A percentile compares a stretch with the other conserved stretches of the same genome.
Evolutionary conservation across 1,140 invertebrate species (phyloP).

Genomic region (Drosophila nebulosa): DNA sequence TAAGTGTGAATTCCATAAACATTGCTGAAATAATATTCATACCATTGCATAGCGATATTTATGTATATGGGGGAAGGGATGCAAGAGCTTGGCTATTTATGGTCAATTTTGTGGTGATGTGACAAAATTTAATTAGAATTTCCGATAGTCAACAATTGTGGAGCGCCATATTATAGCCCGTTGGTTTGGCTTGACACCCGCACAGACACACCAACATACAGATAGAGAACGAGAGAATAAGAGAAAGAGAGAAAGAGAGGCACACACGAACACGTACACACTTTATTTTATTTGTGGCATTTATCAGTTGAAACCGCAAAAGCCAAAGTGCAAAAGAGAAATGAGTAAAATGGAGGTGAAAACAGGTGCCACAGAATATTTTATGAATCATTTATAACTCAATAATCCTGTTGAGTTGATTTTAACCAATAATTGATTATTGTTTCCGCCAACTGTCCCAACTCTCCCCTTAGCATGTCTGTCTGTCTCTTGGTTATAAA

Average conservation of each 20-base stretch:
- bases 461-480: background rate
- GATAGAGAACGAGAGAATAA: background rate
- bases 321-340: slow-evolving; percentile 35
- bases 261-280: background rate
- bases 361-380: slow-evolving; percentile 71
- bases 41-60: background rate
- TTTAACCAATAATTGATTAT: slow-evolving; percentile 78
- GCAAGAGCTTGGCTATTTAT: slow-evolving; percentile 54
- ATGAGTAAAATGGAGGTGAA: slow-evolving; percentile 19
- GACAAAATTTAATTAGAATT: slow-evolving; percentile 68
- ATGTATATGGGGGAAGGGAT: background rate
- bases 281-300: slow-evolving; percentile 61
- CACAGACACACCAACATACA: background rate
- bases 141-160: slow-evolving; percentile 6
- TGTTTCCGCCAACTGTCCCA: slow-evolving; percentile 42
- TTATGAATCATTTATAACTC: slow-evolving; percentile 78
- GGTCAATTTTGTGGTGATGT: slow-evolving; percentile 64
- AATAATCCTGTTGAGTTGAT: slow-evolving; percentile 77
- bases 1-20: background rate
- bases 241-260: background rate
- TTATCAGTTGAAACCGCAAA: slow-evolving; percentile 71
- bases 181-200: slow-evolving; percentile 1
- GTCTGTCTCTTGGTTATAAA: slow-evolving; percentile 27
- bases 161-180: background rate
- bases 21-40: background rate